Conservation (phyloP, 2,888 invertebrate genomes). For the Xylota sylvarum region DNA sequence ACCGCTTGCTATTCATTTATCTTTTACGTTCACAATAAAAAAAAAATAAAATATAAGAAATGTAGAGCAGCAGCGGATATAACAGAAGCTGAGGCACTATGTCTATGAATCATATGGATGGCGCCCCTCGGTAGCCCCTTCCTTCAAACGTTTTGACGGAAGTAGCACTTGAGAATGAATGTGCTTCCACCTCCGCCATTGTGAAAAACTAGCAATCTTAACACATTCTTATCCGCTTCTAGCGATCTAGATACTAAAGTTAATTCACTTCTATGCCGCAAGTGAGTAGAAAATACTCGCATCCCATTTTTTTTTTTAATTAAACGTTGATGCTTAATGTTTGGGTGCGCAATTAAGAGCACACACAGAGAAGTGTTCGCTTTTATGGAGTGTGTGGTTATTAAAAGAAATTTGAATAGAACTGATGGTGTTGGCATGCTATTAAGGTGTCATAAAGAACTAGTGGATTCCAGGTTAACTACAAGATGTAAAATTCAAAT, state of each 20-base stretch:
- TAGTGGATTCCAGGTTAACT: conserved; percentile 8
- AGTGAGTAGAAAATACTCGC: conserved; percentile 25
- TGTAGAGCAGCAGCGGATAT: conserved; percentile 39
- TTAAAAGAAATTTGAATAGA: conserved; percentile 15
- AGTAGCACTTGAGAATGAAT: conserved; percentile 47
- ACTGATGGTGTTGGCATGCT: background rate
- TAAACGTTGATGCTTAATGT: conserved; percentile 20
- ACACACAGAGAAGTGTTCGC: background rate
- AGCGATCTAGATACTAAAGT: conserved; percentile 52
- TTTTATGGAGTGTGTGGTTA: conserved; percentile 40
- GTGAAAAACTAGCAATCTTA: conserved; percentile 57
- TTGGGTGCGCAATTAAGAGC: conserved; percentile 56
- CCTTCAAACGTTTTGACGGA: conserved; percentile 55
- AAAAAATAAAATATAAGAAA: background rate
- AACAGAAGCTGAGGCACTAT: conserved; percentile 13
- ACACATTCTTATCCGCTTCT: conserved; percentile 50
- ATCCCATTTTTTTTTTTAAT: conserved; percentile 25
- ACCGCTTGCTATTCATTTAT: conserved; percentile 57
- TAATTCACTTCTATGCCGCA: conserved; percentile 20
- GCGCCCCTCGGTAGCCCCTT: conserved; percentile 25
- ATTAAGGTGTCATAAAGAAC: conserved; percentile 3
- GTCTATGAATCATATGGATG: conserved; percentile 11
- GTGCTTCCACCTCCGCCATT: conserved; percentile 22
- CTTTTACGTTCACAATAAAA: conserved; percentile 29
- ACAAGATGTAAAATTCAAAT: background rate